These are phyloP conservation scores for Oreohelix idahoensis DNA, from an alignment of 1,140 invertebrate genomes.

Conservation along the genomic window DNA sequence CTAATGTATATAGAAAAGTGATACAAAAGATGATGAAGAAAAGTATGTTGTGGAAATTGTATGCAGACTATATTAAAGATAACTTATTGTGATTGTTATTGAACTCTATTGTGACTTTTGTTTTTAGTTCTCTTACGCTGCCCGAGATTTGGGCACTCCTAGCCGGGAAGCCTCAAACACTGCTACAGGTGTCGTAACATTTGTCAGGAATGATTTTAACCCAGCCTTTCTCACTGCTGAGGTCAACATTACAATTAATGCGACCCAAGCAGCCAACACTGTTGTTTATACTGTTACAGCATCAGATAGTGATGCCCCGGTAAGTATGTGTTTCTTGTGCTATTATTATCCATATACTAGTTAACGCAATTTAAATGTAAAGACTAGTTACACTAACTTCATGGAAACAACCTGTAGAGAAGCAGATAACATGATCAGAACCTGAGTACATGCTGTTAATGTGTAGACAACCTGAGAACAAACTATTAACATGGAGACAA, in stretches of 20 bases:
- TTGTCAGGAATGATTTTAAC: constrained; percentile 31
- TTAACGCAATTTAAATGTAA: too few species aligned
- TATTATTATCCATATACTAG: too few species aligned
- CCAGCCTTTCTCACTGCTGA: constrained; percentile 1
- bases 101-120: not conserved
- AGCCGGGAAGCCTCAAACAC: not conserved
- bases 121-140: constrained; percentile 23
- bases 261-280: not conserved
- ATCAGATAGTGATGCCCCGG: constrained; percentile 28
- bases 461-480: too few species aligned
- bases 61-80: not conserved
- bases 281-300: constrained; percentile 26
- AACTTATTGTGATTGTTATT: not conserved
- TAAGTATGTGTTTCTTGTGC: constrained; percentile 4
- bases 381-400: too few species aligned
- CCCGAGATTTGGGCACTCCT: constrained; percentile 15
- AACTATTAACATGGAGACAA: too few species aligned
- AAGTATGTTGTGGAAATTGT: not conserved
- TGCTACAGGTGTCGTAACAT: not conserved
- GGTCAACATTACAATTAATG: constrained; percentile 6
- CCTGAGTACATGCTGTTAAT: too few species aligned
- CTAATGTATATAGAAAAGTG: too few species aligned
- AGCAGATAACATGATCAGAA: too few species aligned
- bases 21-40: not conserved
- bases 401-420: too few species aligned